A percentile compares a stretch with the other conserved stretches of the same genome.
phyloP scores from a whole-genome alignment of 2,113 vertebrate genomes.

The Urocynchramus pylzowi region DNA sequence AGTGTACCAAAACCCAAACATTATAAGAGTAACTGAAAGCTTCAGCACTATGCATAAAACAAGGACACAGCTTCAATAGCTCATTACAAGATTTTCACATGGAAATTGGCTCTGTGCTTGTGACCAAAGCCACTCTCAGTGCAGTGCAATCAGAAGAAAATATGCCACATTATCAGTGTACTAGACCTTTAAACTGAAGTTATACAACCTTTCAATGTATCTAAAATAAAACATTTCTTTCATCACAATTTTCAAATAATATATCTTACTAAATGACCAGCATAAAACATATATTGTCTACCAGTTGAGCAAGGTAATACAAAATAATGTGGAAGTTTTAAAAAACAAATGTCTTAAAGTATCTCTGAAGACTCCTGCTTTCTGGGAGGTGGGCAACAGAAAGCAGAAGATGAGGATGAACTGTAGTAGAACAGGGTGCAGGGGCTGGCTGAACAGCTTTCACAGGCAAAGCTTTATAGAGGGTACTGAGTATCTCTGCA shows the following conservation, averaged over 20 bases:
- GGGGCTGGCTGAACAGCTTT: background rate
- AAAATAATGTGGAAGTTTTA: background rate
- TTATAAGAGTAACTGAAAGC: background rate
- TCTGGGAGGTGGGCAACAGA: background rate
- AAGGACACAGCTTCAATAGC: background rate
- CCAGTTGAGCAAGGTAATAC: background rate
- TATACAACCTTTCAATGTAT: background rate
- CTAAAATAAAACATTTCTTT: background rate
- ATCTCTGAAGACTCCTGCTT: background rate
- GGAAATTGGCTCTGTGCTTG: background rate
- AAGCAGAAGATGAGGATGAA: background rate
- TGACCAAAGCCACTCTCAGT: background rate
- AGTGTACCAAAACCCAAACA: background rate
- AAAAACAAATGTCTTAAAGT: background rate
- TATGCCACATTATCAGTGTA: background rate
- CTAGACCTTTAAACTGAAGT: background rate
- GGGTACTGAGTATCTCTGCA: background rate
- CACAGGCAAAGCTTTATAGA: background rate
- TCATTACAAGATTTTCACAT: background rate
- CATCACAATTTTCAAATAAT: background rate
- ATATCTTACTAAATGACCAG: background rate
- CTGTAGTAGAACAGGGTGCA: background rate
- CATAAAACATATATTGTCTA: background rate
- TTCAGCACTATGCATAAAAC: background rate
- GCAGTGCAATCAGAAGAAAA: background rate